Evolutionary conservation across 2,888 invertebrate species (phyloP).

Genomic region (Ceraclea dissimilis): DNA sequence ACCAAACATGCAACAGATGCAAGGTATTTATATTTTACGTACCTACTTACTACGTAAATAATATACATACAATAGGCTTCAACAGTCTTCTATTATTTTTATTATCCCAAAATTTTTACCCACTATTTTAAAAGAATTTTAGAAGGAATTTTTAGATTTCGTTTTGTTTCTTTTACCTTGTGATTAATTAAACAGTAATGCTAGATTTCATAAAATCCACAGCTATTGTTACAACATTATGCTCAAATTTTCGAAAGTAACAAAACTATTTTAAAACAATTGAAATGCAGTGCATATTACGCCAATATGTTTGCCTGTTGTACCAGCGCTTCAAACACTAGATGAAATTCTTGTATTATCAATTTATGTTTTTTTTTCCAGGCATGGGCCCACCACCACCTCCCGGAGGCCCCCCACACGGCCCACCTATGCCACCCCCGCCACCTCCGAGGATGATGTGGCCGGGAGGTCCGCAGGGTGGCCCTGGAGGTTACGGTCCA

Average conservation of each 20-base stretch:
- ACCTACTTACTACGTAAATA: background rate
- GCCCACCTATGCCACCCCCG: slow-evolving; percentile 35
- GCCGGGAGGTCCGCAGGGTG: slow-evolving; percentile 29
- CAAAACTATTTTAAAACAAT: too few species aligned
- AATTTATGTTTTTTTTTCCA: background rate
- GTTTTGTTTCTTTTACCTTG: too few species aligned
- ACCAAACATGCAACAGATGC: slow-evolving; percentile 27
- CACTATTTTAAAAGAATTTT: too few species aligned
- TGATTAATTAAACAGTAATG: too few species aligned
- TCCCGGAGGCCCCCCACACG: slow-evolving; percentile 30
- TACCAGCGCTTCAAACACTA: too few species aligned
- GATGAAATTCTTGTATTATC: too few species aligned
- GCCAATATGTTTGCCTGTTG: too few species aligned
- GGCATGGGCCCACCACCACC: slow-evolving; percentile 35
- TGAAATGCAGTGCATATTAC: too few species aligned
- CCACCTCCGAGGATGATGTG: slow-evolving; percentile 33
- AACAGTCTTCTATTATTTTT: background rate
- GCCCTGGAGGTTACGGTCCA: slow-evolving; percentile 38
- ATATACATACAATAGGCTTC: background rate
- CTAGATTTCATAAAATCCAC: too few species aligned
- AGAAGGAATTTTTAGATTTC: too few species aligned
- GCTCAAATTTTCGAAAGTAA: too few species aligned
- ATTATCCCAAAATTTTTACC: background rate
- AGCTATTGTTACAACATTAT: too few species aligned
- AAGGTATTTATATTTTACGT: background rate